A percentile compares a stretch with the other conserved stretches of the same genome.
Evolutionary conservation across 2,113 vertebrate species (phyloP).

Genomic region (Ptilonorhynchus violaceus): DNA sequence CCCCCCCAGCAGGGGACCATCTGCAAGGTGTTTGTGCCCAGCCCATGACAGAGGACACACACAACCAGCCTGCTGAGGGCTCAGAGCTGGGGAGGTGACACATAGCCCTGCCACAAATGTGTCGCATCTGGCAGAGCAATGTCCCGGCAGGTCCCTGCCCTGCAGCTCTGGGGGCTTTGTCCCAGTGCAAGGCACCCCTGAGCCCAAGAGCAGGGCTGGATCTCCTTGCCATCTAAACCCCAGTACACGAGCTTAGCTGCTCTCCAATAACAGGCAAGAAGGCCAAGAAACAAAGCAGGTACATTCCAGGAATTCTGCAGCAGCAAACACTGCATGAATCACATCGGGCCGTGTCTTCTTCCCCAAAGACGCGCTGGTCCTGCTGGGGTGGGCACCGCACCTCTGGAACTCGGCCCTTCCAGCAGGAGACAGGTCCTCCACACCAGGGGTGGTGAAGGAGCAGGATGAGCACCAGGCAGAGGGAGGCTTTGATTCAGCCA

Average conservation of each 20-base stretch:
- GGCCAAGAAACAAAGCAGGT: conserved; percentile 54
- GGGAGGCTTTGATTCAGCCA: neutral
- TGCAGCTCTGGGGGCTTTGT: accelerated
- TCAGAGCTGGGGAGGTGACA: neutral
- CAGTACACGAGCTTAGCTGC: neutral
- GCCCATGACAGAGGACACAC: accelerated
- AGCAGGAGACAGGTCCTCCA: neutral
- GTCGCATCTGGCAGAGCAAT: neutral
- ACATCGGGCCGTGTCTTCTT: accelerated
- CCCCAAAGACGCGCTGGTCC: accelerated
- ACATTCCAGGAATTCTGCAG: neutral
- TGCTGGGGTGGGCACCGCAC: neutral
- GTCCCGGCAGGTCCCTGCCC: accelerated
- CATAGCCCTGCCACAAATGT: neutral
- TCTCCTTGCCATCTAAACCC: neutral
- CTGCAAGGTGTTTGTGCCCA: neutral
- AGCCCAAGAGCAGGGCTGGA: neutral
- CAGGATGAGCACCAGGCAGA: neutral
- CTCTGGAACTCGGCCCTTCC: neutral
- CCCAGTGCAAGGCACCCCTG: too few species aligned
- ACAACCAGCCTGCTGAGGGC: neutral
- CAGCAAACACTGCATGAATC: conserved; percentile 27
- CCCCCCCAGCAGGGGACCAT: neutral
- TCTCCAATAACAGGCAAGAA: neutral
- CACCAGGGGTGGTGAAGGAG: neutral